phyloP scores from a whole-genome alignment of 1,140 invertebrate genomes.

The Portunus trituberculatus region DNA sequence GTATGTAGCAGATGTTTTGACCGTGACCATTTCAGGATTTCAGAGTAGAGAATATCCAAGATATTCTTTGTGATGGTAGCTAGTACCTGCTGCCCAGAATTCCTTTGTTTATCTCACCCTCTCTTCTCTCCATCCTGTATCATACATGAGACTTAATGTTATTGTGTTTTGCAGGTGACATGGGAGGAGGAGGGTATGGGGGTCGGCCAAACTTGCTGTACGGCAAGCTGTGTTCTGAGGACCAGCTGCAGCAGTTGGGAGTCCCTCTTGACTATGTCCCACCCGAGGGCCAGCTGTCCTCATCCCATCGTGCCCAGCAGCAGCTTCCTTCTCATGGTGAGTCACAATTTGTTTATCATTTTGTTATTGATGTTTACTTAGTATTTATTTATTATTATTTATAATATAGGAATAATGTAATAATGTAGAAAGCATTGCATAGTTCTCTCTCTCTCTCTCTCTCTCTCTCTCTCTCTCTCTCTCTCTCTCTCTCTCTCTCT shows the following conservation, averaged over 20 bases:
- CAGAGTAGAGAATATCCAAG: too few relatives aligned
- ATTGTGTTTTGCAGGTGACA: constrained; percentile 63
- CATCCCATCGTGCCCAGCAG: constrained; percentile 60
- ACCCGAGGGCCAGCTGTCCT: constrained; percentile 64
- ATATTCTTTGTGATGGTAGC: too few relatives aligned
- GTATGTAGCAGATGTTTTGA: too few relatives aligned
- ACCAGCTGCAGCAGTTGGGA: constrained; percentile 76
- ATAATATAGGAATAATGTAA: not conserved
- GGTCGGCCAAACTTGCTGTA: constrained; percentile 73
- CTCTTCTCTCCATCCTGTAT: too few relatives aligned
- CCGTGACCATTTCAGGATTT: too few relatives aligned
- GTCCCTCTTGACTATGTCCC: constrained; percentile 67
- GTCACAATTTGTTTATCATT: not conserved
- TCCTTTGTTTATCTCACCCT: too few relatives aligned
- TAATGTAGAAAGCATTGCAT: too few relatives aligned
- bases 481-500: too few relatives aligned
- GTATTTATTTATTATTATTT: not conserved
- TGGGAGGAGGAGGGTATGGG: constrained; percentile 75
- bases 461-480: not conserved
- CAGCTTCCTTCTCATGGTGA: constrained; percentile 69
- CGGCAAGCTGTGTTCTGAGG: constrained; percentile 77
- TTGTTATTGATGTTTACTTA: not conserved
- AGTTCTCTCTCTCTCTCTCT: not conserved
- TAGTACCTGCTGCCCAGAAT: too few relatives aligned
- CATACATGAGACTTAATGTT: too few relatives aligned